Evolutionary conservation across 2,888 invertebrate species (phyloP).

Genomic region (Ormyrus nitidulus): DNA sequence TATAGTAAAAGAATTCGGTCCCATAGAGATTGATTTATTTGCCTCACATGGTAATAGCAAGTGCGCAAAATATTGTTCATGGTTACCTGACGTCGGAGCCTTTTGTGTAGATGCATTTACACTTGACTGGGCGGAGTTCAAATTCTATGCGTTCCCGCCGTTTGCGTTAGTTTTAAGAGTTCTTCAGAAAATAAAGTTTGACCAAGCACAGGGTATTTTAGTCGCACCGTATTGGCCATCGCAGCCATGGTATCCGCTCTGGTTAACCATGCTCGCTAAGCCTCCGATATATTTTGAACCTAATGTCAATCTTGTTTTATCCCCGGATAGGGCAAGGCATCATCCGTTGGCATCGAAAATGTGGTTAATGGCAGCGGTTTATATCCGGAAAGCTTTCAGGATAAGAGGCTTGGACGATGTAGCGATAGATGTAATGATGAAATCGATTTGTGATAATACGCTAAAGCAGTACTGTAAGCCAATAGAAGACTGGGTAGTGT

Average conservation of each 20-base stretch:
- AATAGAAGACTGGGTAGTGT: conserved; percentile 21
- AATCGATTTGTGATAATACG: conserved; percentile 12
- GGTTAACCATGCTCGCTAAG: background rate
- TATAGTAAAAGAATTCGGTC: conserved; percentile 36
- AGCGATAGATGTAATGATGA: conserved; percentile 2
- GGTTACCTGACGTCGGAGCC: background rate
- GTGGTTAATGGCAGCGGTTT: conserved; percentile 10
- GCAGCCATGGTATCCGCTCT: conserved; percentile 56
- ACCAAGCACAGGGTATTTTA: conserved; percentile 53
- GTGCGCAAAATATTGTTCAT: conserved; percentile 48
- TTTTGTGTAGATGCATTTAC: conserved; percentile 53
- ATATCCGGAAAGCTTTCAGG: too few relatives aligned
- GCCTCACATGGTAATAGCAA: conserved; percentile 52
- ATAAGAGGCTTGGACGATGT: background rate
- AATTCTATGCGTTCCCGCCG: conserved; percentile 55
- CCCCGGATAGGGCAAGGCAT: background rate
- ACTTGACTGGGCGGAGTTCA: conserved; percentile 27
- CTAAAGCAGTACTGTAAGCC: conserved; percentile 35
- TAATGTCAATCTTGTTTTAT: background rate
- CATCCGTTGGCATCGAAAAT: conserved; percentile 1
- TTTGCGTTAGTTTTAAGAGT: conserved; percentile 50
- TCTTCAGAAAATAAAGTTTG: conserved; percentile 4
- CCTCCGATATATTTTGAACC: background rate
- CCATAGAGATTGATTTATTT: conserved; percentile 49
- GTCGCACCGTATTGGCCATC: conserved; percentile 52